Evolutionary conservation across 1,140 invertebrate genomes (phyloP), one percentile per base, ranked within the genome.

Genomic region (Leptinotarsa defecta): DNA sequence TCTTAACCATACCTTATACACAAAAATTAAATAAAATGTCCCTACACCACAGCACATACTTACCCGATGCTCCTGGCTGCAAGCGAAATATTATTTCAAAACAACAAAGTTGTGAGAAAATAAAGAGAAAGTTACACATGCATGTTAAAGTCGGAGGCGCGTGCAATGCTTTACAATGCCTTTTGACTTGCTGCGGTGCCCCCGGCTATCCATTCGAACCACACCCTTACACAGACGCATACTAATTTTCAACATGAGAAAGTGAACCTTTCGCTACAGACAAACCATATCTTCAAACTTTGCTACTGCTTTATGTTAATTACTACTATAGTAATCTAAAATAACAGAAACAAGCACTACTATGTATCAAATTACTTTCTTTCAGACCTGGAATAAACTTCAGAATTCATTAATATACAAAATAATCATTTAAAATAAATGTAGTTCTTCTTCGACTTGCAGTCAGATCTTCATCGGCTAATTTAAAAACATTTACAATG

Each of bases 141-240:
- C 79, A 78, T 78, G 74, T 81, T 81, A 79, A 68, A 81, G 64
- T 77, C 77, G 80, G 80, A 81, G 79, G 75, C 79, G 81, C 79
- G 81, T 81, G 81, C 81, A 81, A 79, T 82, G 79, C 79, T 81
- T 74, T 81, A 81, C 78, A 78, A 77, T 79, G 80, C 81, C 80
- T 79, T 76, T 70, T 79, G 79, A 76, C 79, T 79, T 77, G 78
- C 80, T 78, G 81, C 81, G 78, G 79, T 81, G 80, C 78, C 80
- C 81, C 81, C 65, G 65, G 15, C 24, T 43, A 68, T 15, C 24
- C 69, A 71, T 22, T 24, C 69, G 69, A 24, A 27, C 65, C 65
- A 43, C 65, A 22, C 27, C 24, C 27, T 68, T 43, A 68, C 65
- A 24, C 24, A 68, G 15, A 68, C 27, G 65, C 52, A 57, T 57